phyloP scores from a whole-genome alignment of 2,113 vertebrate species.

The Eulacestoma nigropectus region DNA sequence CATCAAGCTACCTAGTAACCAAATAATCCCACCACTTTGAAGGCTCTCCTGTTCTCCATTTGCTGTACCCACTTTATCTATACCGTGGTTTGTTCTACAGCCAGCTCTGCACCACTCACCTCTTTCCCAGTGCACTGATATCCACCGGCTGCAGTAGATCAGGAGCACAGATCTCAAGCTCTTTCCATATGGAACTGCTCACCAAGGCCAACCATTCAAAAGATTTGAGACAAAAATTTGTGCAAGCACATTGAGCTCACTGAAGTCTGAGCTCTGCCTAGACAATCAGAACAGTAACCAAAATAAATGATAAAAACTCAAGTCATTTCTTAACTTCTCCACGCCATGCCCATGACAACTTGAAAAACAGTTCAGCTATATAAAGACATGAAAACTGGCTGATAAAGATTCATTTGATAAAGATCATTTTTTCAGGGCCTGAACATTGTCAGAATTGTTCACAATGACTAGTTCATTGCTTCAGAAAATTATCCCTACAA shows the following conservation, averaged over 20 bases:
- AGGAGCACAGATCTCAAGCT: not conserved
- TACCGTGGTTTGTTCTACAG: not conserved
- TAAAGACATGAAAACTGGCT: not conserved
- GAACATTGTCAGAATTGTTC: not conserved
- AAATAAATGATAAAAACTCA: not conserved
- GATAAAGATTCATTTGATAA: not conserved
- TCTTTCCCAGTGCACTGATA: not conserved
- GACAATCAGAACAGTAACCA: not conserved
- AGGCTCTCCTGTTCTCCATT: not conserved
- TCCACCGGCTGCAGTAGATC: not conserved
- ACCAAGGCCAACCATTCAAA: not conserved
- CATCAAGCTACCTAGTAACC: not conserved
- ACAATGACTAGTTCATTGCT: not conserved
- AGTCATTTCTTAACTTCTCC: not conserved
- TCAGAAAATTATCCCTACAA: not conserved
- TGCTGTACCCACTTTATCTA: not conserved
- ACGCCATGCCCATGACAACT: not conserved
- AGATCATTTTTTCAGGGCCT: not conserved
- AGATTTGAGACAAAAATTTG: not conserved
- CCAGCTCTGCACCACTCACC: not conserved
- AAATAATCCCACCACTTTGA: not conserved
- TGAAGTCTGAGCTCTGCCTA: not conserved
- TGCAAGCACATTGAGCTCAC: not conserved
- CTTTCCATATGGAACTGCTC: not conserved
- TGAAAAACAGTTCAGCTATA: not conserved